A percentile compares a stretch with the other conserved stretches of the same genome.
These are phyloP conservation scores for Chrysemys picta DNA, from an alignment of 2,113 vertebrate genomes.

Conservation along the genomic window DNA sequence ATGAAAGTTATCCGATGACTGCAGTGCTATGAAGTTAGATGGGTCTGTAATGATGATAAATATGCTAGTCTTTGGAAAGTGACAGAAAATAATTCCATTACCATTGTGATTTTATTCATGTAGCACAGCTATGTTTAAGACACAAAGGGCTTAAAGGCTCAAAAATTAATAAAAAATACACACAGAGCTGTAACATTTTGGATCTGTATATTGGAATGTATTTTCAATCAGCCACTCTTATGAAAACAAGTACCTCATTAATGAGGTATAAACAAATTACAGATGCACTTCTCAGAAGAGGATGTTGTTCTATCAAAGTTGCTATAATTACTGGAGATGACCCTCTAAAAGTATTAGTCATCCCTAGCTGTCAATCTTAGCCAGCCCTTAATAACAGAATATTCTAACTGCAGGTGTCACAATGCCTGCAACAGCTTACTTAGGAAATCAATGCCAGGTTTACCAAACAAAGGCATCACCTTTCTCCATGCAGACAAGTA, in stretches of 20 bases:
- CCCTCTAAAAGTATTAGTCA: conserved; percentile 33
- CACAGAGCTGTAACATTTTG: conserved; percentile 6
- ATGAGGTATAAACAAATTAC: conserved; percentile 52
- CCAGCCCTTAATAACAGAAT: neutral
- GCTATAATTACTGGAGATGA: conserved; percentile 37
- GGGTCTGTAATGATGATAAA: neutral
- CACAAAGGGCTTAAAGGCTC: conserved; percentile 16
- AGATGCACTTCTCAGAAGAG: conserved; percentile 35
- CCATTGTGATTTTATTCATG: neutral
- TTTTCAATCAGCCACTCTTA: conserved; percentile 47
- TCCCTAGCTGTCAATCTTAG: conserved; percentile 15
- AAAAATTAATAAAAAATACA: conserved; percentile 17
- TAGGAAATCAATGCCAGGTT: conserved; percentile 10
- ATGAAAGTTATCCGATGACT: neutral
- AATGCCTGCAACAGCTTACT: neutral
- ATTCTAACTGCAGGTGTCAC: neutral
- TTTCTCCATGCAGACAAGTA: neutral
- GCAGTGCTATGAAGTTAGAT: neutral
- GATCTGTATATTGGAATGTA: conserved; percentile 6
- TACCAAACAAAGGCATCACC: neutral
- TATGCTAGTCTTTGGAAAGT: neutral
- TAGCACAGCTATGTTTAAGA: conserved; percentile 12
- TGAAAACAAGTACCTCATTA: conserved; percentile 55
- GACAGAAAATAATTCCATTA: conserved; percentile 15
- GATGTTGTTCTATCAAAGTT: conserved; percentile 42